phyloP scores from a whole-genome alignment of 2,797 vertebrate genomes.

The Diplodus puntazzo region DNA sequence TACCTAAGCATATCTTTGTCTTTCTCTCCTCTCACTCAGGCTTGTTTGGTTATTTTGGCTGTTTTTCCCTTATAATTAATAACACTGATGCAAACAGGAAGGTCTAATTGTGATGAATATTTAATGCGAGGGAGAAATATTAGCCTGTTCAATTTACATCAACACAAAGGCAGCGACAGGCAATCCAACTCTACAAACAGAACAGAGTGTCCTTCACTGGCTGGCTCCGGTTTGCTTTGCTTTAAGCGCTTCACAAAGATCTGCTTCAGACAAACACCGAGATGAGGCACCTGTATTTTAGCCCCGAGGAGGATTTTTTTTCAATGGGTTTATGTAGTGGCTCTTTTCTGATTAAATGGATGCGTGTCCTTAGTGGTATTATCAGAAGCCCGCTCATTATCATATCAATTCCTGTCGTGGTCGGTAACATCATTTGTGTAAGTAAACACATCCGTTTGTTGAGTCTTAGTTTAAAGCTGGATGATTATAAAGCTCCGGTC shows the following conservation, averaged over 20 bases:
- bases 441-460: slow-evolving; percentile 70
- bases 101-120: slow-evolving; percentile 89
- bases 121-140: slow-evolving; percentile 86
- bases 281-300: slow-evolving; percentile 78
- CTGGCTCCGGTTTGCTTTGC: slow-evolving; percentile 65
- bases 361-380: slow-evolving; percentile 63
- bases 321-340: slow-evolving; percentile 53
- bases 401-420: slow-evolving; percentile 71
- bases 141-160: slow-evolving; percentile 88
- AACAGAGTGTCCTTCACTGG: slow-evolving; percentile 86
- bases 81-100: slow-evolving; percentile 87
- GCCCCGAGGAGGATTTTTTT: slow-evolving; percentile 39
- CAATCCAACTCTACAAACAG: slow-evolving; percentile 84
- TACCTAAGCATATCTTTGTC: slow-evolving; percentile 16
- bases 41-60: slow-evolving; percentile 80
- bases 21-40: slow-evolving; percentile 49
- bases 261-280: slow-evolving; percentile 72
- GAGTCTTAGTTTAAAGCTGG: slow-evolving; percentile 56
- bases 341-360: slow-evolving; percentile 67
- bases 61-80: slow-evolving; percentile 84
- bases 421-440: slow-evolving; percentile 68
- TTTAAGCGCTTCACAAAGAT: slow-evolving; percentile 77
- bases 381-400: slow-evolving; percentile 68
- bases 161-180: slow-evolving; percentile 84
- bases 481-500: slow-evolving; percentile 61